Evolutionary conservation across 2,113 vertebrate genomes (phyloP).

Genomic region (Lepisosteus oculatus): DNA sequence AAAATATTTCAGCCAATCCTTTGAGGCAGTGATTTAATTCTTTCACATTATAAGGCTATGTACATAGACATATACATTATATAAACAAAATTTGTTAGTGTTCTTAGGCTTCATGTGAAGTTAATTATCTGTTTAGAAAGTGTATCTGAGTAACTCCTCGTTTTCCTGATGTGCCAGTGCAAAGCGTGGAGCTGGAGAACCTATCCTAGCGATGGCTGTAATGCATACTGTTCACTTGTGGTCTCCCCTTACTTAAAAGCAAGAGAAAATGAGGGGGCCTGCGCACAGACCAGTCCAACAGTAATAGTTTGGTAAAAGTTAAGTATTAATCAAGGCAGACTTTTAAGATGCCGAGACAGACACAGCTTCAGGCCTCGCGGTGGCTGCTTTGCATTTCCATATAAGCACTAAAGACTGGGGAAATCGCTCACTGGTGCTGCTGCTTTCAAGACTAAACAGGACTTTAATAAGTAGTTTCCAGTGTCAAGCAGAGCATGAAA

Average conservation of each 20-base stretch:
- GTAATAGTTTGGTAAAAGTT: slow-evolving; percentile 16
- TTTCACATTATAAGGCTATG: no score
- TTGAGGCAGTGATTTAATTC: no score
- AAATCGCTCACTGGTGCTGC: background rate
- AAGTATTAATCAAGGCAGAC: slow-evolving; percentile 15
- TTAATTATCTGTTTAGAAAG: no score
- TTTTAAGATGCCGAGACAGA: slow-evolving; percentile 16
- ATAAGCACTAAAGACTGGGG: background rate
- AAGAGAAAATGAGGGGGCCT: slow-evolving; percentile 7
- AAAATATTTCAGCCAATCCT: no score
- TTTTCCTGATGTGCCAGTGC: no score
- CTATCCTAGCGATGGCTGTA: no score
- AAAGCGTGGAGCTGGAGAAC: no score
- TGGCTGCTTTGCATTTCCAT: background rate
- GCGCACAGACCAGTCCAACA: slow-evolving; percentile 3
- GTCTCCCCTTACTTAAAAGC: background rate
- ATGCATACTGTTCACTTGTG: background rate
- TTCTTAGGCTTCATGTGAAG: no score
- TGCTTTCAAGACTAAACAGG: background rate
- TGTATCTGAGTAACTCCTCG: no score
- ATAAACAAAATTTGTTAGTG: no score
- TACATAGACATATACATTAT: no score
- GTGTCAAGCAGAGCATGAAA: background rate
- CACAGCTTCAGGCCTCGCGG: slow-evolving; percentile 11
- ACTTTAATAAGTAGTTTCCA: slow-evolving; percentile 9